These are phyloP conservation scores for Psittacara wagleri DNA, from an alignment of 2,113 vertebrate genomes.

Conservation along the genomic window DNA sequence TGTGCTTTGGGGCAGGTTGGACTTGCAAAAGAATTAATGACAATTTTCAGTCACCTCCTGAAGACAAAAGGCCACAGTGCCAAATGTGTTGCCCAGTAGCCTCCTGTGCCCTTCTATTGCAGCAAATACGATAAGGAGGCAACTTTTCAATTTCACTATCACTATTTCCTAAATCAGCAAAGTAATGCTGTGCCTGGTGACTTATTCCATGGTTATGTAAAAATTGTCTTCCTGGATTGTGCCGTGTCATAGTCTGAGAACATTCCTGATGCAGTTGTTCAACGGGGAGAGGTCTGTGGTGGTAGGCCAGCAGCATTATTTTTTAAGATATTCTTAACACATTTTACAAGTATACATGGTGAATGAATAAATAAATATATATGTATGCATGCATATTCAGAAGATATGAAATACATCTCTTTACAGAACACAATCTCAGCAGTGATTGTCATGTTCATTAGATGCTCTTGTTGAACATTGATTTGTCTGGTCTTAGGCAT, in stretches of 20 bases:
- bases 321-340: neutral
- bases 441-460: neutral
- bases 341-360: neutral
- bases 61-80: neutral
- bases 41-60: neutral
- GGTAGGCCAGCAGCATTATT: neutral
- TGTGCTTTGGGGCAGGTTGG: neutral
- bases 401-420: neutral
- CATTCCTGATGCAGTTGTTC: neutral
- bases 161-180: neutral
- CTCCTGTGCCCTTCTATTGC: neutral
- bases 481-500: neutral
- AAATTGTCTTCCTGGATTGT: neutral
- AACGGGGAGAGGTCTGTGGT: neutral
- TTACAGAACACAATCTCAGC: neutral
- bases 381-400: neutral
- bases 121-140: neutral
- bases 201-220: neutral
- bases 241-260: neutral
- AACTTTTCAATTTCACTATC: neutral
- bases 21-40: neutral
- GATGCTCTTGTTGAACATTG: neutral
- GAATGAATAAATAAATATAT: neutral
- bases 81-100: neutral
- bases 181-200: neutral